Evolutionary conservation across 2,113 vertebrate genomes (phyloP).

Genomic region (Stegastes partitus): DNA sequence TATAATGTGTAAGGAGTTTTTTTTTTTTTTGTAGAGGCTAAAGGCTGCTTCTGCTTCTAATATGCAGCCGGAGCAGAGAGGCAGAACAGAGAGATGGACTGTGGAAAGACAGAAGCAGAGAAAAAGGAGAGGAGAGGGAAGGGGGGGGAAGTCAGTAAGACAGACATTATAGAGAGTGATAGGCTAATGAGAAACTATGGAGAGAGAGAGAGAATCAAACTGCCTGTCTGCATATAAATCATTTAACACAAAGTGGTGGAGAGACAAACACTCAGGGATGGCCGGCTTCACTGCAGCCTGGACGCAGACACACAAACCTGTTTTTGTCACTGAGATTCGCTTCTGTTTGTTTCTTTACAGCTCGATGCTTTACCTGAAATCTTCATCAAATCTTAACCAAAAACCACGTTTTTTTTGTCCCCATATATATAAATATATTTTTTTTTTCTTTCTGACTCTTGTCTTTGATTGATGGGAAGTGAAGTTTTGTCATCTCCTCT

Average conservation of each 20-base stretch:
- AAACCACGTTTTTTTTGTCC: too few relatives aligned
- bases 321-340: constrained; percentile 33
- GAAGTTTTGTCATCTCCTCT: constrained; percentile 70
- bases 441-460: not conserved
- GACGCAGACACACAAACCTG: constrained; percentile 29
- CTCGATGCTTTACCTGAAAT: too few relatives aligned
- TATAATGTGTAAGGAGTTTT: too few relatives aligned
- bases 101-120: constrained; percentile 28
- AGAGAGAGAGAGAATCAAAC: constrained; percentile 47
- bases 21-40: not conserved
- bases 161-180: constrained; percentile 38
- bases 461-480: constrained; percentile 60
- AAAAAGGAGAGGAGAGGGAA: not conserved
- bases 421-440: too few relatives aligned
- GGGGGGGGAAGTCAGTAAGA: constrained; percentile 34
- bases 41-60: constrained; percentile 11
- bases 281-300: constrained; percentile 35
- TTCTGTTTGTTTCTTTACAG: too few relatives aligned
- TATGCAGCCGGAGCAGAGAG: constrained; percentile 11
- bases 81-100: constrained; percentile 24
- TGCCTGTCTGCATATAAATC: constrained; percentile 71
- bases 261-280: constrained; percentile 50
- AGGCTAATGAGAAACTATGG: constrained; percentile 53
- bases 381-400: not conserved
- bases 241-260: constrained; percentile 66